Evolutionary conservation across 1,140 invertebrate genomes (phyloP), one percentile per base, ranked within the genome.

Genomic region (Charaxes varanes): DNA sequence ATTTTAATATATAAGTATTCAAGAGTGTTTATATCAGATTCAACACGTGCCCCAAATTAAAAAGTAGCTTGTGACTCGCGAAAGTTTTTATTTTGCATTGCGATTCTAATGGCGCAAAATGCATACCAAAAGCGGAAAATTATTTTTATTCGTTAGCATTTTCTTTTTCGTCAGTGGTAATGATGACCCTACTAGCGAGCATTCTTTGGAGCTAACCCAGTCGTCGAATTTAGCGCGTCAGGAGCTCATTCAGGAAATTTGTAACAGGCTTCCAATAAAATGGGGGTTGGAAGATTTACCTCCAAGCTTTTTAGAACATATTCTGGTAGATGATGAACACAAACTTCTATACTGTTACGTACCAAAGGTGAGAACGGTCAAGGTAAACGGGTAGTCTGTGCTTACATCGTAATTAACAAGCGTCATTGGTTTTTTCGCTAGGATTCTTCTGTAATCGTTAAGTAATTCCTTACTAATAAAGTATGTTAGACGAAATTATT

Each of bases 341-440:
- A 91, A 93, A 62, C 76, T 96, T 2, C 84, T 97, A 0, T 97
- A 97, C 67, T 97, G 96, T 71, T 96, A 96, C 79, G 94, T 97
- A 31, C 95, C 96, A 35, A 97, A 97, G 88, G 93, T 94, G 85
- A 85, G 78, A 8, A 64, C 49, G 58, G 36, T 67, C 64, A 78
- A 74, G 69, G 66, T 53, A 50, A 62, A 73, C 69, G 0, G 32
- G 53, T 56, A 32, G 38, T 51, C 32, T 40, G 19, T 33, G 31
- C 19, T 10, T 28, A 30, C n/a, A 24, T 42, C 30, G 26, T 26
- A 14, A 33, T 45, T 50, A 27, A 31, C 26, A 3, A 40, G 40
- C 27, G 41, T 46, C 40, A 42, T 40, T 42, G 21, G 7, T 35
- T 31, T 40, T 41, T 46, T 48, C 43, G 21, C 1, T 13, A 32